These are phyloP conservation scores for Idaea aversata DNA, from an alignment of 2,888 invertebrate species.

Conservation along the genomic window DNA sequence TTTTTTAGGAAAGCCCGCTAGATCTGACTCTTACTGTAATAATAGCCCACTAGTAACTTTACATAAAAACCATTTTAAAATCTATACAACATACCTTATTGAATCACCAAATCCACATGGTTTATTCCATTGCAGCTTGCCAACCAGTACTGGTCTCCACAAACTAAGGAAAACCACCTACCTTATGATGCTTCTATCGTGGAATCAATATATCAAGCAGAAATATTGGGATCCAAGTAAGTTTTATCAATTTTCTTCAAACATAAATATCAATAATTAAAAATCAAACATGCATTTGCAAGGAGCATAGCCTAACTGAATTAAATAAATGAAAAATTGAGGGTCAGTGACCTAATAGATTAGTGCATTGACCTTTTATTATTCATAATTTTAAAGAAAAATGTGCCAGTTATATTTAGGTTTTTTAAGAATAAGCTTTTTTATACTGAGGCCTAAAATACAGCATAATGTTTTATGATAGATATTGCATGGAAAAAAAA, in stretches of 20 bases:
- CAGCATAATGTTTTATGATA: too few relatives aligned
- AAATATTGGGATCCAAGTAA: conserved; percentile 91
- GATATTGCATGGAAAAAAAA: too few relatives aligned
- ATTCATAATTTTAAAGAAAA: conserved; percentile 47
- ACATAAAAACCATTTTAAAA: conserved; percentile 40
- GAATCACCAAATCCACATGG: conserved; percentile 71
- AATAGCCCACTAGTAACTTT: conserved; percentile 64
- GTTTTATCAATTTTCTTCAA: conserved; percentile 39
- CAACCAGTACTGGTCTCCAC: conserved; percentile 95
- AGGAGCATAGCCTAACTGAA: conserved; percentile 63
- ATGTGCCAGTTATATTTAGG: conserved; percentile 42
- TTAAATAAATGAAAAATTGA: conserved; percentile 59
- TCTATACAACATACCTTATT: conserved; percentile 70
- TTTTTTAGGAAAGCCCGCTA: background rate
- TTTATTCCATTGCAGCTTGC: conserved; percentile 85
- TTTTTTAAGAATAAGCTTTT: background rate
- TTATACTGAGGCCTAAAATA: background rate
- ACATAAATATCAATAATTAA: conserved; percentile 5
- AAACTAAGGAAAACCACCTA: conserved; percentile 85
- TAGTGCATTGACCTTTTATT: conserved; percentile 63
- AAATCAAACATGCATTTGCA: conserved; percentile 36
- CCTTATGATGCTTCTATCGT: conserved; percentile 89
- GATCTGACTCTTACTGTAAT: background rate
- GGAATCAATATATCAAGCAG: conserved; percentile 93
- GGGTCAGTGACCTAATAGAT: conserved; percentile 68